Conservation (phyloP, 2,113 vertebrate species). For the Chamaetylas fuelleborni region DNA sequence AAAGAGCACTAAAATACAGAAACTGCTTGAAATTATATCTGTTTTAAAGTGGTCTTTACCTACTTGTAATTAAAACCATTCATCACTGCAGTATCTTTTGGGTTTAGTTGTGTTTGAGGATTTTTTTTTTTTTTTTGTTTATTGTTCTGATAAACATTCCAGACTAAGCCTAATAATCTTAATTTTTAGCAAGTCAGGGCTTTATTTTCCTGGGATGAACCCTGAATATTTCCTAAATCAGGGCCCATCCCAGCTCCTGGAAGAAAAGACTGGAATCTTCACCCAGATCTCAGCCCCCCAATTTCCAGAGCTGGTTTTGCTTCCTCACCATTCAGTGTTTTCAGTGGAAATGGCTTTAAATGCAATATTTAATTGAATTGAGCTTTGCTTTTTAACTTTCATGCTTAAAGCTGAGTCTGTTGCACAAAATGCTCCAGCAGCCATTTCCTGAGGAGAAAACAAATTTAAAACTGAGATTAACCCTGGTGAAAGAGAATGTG, state of each 20-base stretch:
- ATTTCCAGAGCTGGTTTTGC: not conserved
- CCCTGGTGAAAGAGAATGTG: accelerated
- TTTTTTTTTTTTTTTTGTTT: not conserved
- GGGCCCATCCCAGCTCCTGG: not conserved
- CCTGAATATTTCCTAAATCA: accelerated
- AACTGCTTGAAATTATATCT: slow-evolving; percentile 38
- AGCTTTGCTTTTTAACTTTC: not conserved
- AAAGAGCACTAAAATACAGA: slow-evolving; percentile 49
- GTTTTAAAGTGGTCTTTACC: slow-evolving; percentile 12
- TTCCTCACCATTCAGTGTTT: not conserved
- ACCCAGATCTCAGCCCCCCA: not conserved
- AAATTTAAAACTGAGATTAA: not conserved
- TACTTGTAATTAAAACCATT: slow-evolving; percentile 66
- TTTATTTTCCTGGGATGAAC: not conserved
- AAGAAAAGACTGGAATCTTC: not conserved
- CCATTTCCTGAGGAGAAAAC: not conserved
- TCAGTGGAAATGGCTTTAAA: not conserved
- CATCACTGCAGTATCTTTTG: slow-evolving; percentile 27
- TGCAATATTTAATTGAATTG: not conserved
- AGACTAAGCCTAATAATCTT: not conserved
- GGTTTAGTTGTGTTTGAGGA: not conserved
- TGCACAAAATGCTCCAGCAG: not conserved
- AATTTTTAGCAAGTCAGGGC: not conserved
- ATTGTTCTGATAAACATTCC: not conserved
- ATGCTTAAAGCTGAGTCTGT: not conserved